Percentiles rank a stretch among this genome's conserved stretches.
phyloP scores from a whole-genome alignment of 2,888 invertebrate genomes.

The Andrena dorsata region DNA sequence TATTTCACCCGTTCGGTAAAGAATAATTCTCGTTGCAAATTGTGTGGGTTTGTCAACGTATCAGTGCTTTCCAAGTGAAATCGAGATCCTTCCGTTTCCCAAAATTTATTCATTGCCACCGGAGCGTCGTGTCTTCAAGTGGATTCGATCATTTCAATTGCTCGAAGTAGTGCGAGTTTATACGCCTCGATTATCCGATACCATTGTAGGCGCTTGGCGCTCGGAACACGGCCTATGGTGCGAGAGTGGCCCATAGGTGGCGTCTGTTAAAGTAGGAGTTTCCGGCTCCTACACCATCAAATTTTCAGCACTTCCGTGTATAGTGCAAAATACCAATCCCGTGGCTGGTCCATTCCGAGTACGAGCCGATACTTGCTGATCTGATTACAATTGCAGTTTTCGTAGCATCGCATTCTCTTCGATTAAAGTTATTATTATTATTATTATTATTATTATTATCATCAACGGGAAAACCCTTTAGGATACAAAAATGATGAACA shows the following conservation, averaged over 20 bases:
- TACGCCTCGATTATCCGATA: constrained; percentile 52
- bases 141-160: constrained; percentile 37
- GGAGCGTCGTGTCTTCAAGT: constrained; percentile 29
- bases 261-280: no score
- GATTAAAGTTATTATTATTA: neutral
- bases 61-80: neutral
- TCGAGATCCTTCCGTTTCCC: constrained; percentile 16
- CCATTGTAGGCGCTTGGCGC: no score
- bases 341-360: constrained; percentile 24
- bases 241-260: no score
- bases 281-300: no score
- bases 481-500: no score
- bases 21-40: constrained; percentile 12
- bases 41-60: constrained; percentile 15
- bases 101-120: constrained; percentile 49
- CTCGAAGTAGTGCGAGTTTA: constrained; percentile 49
- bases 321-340: constrained; percentile 53
- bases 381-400: constrained; percentile 19
- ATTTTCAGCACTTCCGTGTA: constrained; percentile 61
- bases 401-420: constrained; percentile 28
- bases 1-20: neutral
- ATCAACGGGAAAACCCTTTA: no score
- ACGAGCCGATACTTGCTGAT: constrained; percentile 16
- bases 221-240: no score
- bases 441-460: no score